phyloP scores from a whole-genome alignment of 2,797 vertebrate genomes.

The Peromyscus eremicus region DNA sequence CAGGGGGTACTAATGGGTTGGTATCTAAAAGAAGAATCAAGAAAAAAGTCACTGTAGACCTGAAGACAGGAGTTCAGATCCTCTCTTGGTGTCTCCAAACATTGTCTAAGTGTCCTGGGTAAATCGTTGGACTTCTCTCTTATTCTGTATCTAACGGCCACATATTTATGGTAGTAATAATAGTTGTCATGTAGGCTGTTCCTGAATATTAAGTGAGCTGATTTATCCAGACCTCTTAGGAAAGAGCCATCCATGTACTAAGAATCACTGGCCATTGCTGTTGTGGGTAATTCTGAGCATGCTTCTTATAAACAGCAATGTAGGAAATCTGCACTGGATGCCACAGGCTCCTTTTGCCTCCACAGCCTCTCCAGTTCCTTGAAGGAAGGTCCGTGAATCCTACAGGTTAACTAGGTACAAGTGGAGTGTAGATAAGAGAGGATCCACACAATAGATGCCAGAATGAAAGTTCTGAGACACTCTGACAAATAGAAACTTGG shows the following conservation, averaged over 20 bases:
- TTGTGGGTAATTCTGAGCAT: background rate
- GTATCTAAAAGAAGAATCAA: background rate
- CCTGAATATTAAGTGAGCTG: background rate
- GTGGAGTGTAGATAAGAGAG: constrained; percentile 23
- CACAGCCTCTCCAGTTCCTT: background rate
- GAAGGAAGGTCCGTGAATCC: constrained; percentile 10
- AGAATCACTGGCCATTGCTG: background rate
- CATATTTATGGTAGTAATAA: background rate
- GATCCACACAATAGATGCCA: background rate
- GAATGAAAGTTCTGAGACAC: background rate
- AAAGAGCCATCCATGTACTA: background rate
- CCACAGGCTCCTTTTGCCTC: background rate
- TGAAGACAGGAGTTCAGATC: background rate
- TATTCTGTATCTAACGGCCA: background rate
- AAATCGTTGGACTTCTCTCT: background rate
- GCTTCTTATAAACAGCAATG: background rate
- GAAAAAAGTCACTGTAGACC: background rate
- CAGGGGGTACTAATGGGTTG: background rate
- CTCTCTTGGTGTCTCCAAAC: background rate
- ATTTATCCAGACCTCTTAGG: background rate
- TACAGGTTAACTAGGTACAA: background rate
- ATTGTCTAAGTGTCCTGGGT: background rate
- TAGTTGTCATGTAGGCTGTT: background rate
- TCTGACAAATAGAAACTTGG: constrained; percentile 52
- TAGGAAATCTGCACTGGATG: background rate